A percentile compares a stretch with the other conserved stretches of the same genome.
These are phyloP conservation scores for Heterochromis multidens DNA, from an alignment of 2,113 vertebrate species.

Conservation along the genomic window DNA sequence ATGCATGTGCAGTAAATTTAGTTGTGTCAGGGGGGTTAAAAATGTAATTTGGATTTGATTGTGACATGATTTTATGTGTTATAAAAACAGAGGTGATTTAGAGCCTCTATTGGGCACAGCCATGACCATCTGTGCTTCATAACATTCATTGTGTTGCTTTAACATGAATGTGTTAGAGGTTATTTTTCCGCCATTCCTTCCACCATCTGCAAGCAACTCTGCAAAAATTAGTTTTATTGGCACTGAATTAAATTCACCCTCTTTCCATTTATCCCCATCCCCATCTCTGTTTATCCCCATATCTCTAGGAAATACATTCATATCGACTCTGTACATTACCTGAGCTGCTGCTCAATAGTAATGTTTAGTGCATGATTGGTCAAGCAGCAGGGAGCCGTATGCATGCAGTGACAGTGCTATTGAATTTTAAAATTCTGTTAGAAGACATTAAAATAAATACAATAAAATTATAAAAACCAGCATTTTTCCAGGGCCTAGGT, in stretches of 20 bases:
- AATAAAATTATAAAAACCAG: not conserved
- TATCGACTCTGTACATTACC: not conserved
- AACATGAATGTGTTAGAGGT: not conserved
- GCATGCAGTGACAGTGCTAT: not conserved
- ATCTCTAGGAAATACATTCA: not conserved
- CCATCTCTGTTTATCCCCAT: not conserved
- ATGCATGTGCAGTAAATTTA: not conserved
- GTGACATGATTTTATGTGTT: not conserved
- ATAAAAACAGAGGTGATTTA: not conserved
- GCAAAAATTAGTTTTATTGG: not conserved
- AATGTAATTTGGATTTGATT: not conserved
- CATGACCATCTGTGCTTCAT: not conserved
- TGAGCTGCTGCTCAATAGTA: not conserved
- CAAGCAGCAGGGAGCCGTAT: not conserved
- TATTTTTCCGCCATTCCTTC: not conserved
- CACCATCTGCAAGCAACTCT: not conserved
- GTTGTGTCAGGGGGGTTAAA: not conserved
- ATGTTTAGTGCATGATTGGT: not conserved
- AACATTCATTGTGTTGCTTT: not conserved
- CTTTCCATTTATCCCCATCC: not conserved
- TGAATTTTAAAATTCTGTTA: not conserved
- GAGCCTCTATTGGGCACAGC: not conserved
- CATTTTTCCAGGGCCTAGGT: not conserved
- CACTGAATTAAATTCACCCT: not conserved
- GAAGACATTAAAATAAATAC: not conserved